A percentile compares a stretch with the other conserved stretches of the same genome.
These are phyloP conservation scores for Dasypogon diadema DNA, from an alignment of 2,888 invertebrate species.

Conservation along the genomic window DNA sequence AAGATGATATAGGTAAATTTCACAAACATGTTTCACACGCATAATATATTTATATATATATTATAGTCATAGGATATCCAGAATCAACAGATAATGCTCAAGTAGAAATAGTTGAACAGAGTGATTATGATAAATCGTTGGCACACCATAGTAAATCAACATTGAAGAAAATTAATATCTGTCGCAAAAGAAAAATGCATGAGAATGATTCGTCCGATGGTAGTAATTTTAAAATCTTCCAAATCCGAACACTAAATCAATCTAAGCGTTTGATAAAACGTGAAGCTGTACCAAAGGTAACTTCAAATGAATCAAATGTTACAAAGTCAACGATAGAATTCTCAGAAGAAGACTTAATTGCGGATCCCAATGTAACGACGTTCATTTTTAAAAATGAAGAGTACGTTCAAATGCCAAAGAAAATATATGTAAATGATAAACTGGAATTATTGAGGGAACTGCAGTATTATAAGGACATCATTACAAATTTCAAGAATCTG, in stretches of 20 bases:
- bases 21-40: neutral
- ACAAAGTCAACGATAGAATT: neutral
- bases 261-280: neutral
- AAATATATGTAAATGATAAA: slow-evolving; percentile 63
- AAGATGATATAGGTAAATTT: neutral
- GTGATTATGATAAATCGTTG: neutral
- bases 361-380: slow-evolving; percentile 58
- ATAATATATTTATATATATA: too few relatives aligned
- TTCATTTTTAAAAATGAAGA: slow-evolving; percentile 65
- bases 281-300: neutral
- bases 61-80: slow-evolving; percentile 12
- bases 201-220: neutral
- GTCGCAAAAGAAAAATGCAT: neutral
- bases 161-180: neutral
- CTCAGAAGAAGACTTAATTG: slow-evolving; percentile 5
- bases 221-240: neutral
- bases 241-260: neutral
- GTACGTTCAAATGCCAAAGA: slow-evolving; percentile 66
- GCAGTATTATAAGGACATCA: slow-evolving; percentile 59
- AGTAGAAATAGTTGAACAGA: slow-evolving; percentile 1
- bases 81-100: neutral
- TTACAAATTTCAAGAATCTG: slow-evolving; percentile 58
- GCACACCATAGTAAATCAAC: neutral
- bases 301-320: neutral
- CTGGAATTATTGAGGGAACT: slow-evolving; percentile 59